phyloP scores from a whole-genome alignment of 2,113 vertebrate genomes.

The Ammodytes marinus region DNA sequence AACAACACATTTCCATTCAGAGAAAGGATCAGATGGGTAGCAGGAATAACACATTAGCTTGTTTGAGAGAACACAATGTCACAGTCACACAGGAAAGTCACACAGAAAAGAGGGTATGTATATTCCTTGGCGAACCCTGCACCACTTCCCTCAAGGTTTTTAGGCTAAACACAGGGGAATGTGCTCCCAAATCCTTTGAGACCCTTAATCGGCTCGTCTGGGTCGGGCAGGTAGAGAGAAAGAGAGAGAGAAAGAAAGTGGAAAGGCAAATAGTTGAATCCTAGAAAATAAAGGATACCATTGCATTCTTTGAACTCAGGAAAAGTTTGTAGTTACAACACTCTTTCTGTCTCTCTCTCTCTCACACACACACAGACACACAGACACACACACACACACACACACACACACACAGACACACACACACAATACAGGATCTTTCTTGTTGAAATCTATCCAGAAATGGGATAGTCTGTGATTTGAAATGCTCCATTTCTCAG shows the following conservation, averaged over 20 bases:
- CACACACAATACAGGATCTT: constrained; percentile 37
- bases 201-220: constrained; percentile 69
- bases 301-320: constrained; percentile 61
- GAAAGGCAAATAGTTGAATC: constrained; percentile 14
- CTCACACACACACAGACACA: constrained; percentile 30
- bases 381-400: not conserved
- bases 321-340: constrained; percentile 51
- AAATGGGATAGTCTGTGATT: constrained; percentile 68
- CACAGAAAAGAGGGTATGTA: constrained; percentile 4
- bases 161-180: constrained; percentile 59
- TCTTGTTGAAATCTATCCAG: constrained; percentile 66
- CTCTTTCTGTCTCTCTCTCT: not conserved
- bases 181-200: constrained; percentile 67
- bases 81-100: constrained; percentile 29
- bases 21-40: constrained; percentile 28
- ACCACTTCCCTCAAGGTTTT: constrained; percentile 61
- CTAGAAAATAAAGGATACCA: constrained; percentile 62
- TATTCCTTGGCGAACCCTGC: constrained; percentile 31
- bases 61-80: constrained; percentile 53
- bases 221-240: constrained; percentile 16
- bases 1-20: constrained; percentile 47
- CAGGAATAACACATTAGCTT: constrained; percentile 28
- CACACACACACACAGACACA: constrained; percentile 32
- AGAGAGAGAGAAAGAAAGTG: constrained; percentile 4
- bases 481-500: constrained; percentile 59